A percentile compares a stretch with the other conserved stretches of the same genome.
Evolutionary conservation across 2,888 invertebrate species (phyloP).

Genomic region (Xanthorhoe spadicearia): DNA sequence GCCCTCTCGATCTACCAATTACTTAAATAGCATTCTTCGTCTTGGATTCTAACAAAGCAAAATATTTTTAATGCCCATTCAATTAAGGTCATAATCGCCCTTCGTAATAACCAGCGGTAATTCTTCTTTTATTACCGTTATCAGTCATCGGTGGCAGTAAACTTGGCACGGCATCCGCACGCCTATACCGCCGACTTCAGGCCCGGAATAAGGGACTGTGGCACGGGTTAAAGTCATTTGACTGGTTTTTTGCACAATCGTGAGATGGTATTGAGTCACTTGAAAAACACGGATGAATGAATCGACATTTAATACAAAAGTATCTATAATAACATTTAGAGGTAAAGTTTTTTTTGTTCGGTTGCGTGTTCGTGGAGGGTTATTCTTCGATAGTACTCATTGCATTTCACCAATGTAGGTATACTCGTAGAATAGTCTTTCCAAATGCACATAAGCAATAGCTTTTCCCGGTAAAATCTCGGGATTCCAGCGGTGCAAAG

Average conservation of each 20-base stretch:
- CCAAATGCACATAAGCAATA: too few relatives aligned
- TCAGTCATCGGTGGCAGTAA: slow-evolving; percentile 47
- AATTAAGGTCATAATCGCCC: slow-evolving; percentile 34
- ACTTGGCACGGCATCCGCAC: slow-evolving; percentile 28
- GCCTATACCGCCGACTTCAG: background rate
- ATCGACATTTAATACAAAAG: too few relatives aligned
- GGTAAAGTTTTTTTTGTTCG: too few relatives aligned
- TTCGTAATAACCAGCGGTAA: slow-evolving; percentile 43
- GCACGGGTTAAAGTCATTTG: background rate
- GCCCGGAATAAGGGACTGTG: background rate
- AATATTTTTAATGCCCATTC: slow-evolving; percentile 25
- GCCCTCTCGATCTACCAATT: background rate
- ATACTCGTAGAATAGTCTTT: too few relatives aligned
- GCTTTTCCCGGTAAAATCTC: too few relatives aligned
- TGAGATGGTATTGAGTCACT: background rate
- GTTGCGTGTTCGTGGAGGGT: too few relatives aligned
- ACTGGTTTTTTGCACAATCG: too few relatives aligned
- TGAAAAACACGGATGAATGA: too few relatives aligned
- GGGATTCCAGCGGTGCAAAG: too few relatives aligned
- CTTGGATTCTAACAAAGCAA: slow-evolving; percentile 12
- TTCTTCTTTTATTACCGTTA: slow-evolving; percentile 47
- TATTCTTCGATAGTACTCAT: too few relatives aligned
- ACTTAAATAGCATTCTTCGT: background rate
- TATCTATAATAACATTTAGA: too few relatives aligned
- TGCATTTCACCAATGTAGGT: too few relatives aligned